Base-by-base conservation (phyloP, 2,113 vertebrate genomes). In the Microtus pennsylvanicus region DNA sequence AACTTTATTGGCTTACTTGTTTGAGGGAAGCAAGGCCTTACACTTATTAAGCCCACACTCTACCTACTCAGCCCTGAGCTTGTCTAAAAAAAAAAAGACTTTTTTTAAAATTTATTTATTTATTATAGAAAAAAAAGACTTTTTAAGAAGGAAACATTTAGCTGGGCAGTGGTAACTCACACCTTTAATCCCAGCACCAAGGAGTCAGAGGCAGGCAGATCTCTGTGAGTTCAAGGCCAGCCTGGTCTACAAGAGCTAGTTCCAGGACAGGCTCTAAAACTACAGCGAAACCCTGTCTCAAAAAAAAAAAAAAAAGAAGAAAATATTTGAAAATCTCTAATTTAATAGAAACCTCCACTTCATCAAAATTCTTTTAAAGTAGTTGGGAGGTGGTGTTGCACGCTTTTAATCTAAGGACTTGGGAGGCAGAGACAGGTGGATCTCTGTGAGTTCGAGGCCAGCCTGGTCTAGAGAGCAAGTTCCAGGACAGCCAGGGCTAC, bases 11-110 rank as follows among this genome's bases (percentile, higher is more conserved):
- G 11, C 19, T 33, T 33, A 70, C 21, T 81, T 55, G 24, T 61
- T 89, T 55, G 12, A 47, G 42, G 28, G 28, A 90, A 85, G 45
- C 55, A 45, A 83, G 42, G 55, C 3, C 33, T 89, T 42, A 8
- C 33, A 38, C 6, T 47, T 6, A 26, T 2, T 81, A 81, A 45
- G 12, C 21, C 35, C 12, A 30, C 5, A 90, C 13, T 90, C 26
- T 82, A 33, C 11, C 65, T 21, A 58, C 28, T 61, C 45, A 67
- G 21, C 45, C 33, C 21, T 14, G 9, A 74, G n/a, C 21, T 76
- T 94, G 55, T 93, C 89, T 93, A 47, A 88, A 94, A 93, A 45
- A 45, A 52, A 45, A 93, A 93, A 91, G 7, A 0, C 35, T 69
- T 69, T n/a, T 35, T 78, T 75, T 93, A 47, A 93, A 47, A 50